These are phyloP conservation scores for Callithrix jacchus DNA, from an alignment of 2,113 vertebrate genomes.

Conservation along the genomic window DNA sequence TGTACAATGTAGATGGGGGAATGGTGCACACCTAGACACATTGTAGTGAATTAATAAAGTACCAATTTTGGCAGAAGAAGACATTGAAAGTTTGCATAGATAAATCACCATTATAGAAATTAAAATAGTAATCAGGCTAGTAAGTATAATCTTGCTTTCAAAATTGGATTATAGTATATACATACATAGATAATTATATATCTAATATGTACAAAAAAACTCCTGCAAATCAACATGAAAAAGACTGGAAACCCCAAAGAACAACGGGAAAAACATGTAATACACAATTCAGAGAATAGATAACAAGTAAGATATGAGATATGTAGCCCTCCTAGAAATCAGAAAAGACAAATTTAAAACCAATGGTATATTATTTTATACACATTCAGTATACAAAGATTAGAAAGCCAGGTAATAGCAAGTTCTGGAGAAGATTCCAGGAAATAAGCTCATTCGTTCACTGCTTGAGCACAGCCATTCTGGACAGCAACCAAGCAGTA, in stretches of 20 bases:
- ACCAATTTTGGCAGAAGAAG: background rate
- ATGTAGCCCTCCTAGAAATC: background rate
- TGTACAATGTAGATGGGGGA: background rate
- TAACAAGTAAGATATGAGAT: background rate
- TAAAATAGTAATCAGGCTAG: background rate
- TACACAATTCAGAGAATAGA: background rate
- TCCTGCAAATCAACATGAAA: background rate
- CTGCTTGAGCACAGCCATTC: background rate
- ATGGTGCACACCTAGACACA: background rate
- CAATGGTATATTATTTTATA: background rate
- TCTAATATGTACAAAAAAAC: background rate
- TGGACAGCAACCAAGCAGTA: background rate
- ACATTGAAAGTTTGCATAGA: background rate
- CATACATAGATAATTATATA: background rate
- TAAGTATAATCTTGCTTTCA: background rate
- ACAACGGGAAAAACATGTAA: background rate
- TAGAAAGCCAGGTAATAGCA: background rate
- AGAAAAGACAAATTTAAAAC: slow-evolving; percentile 13
- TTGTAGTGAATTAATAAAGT: slow-evolving; percentile 8
- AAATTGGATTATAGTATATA: background rate
- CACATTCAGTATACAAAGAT: background rate
- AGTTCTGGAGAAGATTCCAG: background rate
- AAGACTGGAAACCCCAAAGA: background rate
- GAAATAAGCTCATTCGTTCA: background rate
- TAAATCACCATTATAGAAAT: background rate